Conservation (phyloP, 2,888 invertebrate genomes). For the Scaptomyza caliginosa region DNA sequence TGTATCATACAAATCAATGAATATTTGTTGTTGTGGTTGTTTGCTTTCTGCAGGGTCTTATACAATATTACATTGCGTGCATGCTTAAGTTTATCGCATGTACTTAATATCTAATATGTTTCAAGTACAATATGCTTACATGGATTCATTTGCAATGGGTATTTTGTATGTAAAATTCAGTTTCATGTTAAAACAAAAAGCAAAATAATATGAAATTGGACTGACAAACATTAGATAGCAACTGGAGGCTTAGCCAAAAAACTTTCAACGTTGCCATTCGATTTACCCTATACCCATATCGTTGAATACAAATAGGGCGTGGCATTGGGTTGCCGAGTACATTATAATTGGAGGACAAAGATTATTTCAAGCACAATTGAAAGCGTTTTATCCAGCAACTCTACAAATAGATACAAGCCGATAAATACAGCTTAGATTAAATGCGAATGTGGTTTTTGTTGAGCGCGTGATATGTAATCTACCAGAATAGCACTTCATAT, state of each 20-base stretch:
- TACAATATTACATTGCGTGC: background rate
- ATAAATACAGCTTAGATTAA: background rate
- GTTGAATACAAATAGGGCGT: background rate
- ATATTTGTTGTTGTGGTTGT: background rate
- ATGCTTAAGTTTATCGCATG: too few relatives aligned
- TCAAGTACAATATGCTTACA: too few relatives aligned
- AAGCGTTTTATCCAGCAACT: background rate
- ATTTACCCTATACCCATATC: background rate
- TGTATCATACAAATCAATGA: background rate
- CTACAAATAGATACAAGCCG: background rate
- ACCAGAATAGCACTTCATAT: background rate
- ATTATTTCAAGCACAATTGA: background rate
- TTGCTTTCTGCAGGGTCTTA: background rate
- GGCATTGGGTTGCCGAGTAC: background rate
- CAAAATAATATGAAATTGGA: background rate
- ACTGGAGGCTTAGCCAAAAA: constrained; percentile 1
- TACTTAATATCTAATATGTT: too few relatives aligned
- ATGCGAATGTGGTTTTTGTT: background rate
- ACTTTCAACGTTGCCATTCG: constrained; percentile 31
- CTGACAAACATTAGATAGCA: constrained; percentile 24
- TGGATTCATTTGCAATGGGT: background rate
- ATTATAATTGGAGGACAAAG: background rate
- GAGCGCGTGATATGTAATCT: background rate
- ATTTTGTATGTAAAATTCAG: constrained; percentile 16
- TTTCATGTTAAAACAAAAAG: constrained; percentile 52